A percentile compares a stretch with the other conserved stretches of the same genome.
phyloP scores from a whole-genome alignment of 2,113 vertebrate species.

The Pandion haliaetus region DNA sequence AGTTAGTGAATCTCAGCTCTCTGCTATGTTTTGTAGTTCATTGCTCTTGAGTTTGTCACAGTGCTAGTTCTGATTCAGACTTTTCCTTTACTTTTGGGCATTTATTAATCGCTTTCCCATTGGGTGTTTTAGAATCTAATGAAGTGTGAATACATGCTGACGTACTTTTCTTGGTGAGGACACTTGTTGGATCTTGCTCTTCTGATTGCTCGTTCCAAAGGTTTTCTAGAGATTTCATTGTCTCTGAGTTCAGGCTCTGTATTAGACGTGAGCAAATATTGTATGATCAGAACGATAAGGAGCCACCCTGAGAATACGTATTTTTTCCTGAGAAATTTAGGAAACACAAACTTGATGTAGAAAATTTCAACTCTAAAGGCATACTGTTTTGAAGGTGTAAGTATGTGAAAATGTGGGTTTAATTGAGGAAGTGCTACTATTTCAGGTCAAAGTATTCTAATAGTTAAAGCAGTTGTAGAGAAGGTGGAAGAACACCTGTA shows the following conservation, averaged over 20 bases:
- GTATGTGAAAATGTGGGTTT: background rate
- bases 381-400: background rate
- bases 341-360: background rate
- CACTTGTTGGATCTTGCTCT: background rate
- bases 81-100: background rate
- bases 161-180: background rate
- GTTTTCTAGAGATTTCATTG: background rate
- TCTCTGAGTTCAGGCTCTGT: background rate
- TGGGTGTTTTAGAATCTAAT: background rate
- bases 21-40: background rate
- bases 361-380: background rate
- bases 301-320: background rate
- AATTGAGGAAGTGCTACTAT: background rate
- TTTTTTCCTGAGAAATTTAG: background rate
- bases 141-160: background rate
- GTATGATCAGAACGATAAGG: background rate
- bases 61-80: background rate
- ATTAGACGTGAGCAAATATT: background rate
- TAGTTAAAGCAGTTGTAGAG: background rate
- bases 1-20: background rate
- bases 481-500: background rate
- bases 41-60: background rate
- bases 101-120: background rate
- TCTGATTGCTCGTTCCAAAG: background rate
- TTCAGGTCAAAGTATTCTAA: background rate